Conservation (phyloP, 2,888 invertebrate genomes). For the Cynaeus angustus region DNA sequence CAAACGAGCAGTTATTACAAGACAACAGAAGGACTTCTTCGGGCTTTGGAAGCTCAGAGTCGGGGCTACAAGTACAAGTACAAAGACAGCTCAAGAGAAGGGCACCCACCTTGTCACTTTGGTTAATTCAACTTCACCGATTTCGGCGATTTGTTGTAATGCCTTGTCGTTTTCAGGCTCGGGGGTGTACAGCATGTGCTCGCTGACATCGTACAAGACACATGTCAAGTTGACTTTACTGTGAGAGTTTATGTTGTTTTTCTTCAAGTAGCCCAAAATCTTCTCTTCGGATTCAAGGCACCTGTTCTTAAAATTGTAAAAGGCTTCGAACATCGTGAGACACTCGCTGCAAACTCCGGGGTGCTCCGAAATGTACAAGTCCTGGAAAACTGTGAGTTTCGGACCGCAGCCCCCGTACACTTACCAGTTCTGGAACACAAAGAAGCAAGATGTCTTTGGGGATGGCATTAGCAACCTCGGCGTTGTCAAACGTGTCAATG, state of each 20-base stretch:
- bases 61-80: neutral
- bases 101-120: conserved; percentile 5
- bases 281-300: conserved; percentile 61
- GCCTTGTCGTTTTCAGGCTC: neutral
- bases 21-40: conserved; percentile 48
- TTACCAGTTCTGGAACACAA: conserved; percentile 64
- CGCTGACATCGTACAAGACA: conserved; percentile 55
- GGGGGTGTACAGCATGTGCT: conserved; percentile 2
- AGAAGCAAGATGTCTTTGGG: conserved; percentile 61
- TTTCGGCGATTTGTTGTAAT: conserved; percentile 23
- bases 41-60: conserved; percentile 2
- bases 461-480: conserved; percentile 34
- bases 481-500: conserved; percentile 40
- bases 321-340: conserved; percentile 56
- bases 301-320: conserved; percentile 63
- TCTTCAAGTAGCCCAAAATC: conserved; percentile 57
- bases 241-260: conserved; percentile 57
- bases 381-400: conserved; percentile 55
- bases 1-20: conserved; percentile 54
- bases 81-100: no score
- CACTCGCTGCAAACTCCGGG: conserved; percentile 62
- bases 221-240: conserved; percentile 58
- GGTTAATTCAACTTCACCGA: conserved; percentile 28
- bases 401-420: neutral
- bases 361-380: conserved; percentile 60